Percentiles rank a stretch among this genome's conserved stretches.
phyloP scores from a whole-genome alignment of 2,797 vertebrate species.

The Mallotus villosus region DNA sequence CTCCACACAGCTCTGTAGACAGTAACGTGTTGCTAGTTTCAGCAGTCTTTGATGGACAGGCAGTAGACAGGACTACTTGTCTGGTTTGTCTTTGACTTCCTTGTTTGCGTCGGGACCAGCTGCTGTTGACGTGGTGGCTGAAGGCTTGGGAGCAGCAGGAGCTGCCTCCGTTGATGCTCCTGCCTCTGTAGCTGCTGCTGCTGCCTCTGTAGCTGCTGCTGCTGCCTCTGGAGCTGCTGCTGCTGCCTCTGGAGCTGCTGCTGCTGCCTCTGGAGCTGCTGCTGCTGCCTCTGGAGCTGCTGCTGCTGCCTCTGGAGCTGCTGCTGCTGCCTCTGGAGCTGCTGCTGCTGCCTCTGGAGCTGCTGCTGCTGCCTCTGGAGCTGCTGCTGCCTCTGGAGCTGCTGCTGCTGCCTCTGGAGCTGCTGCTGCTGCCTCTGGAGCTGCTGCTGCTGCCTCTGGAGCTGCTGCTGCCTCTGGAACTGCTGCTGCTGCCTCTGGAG shows the following conservation, averaged over 20 bases:
- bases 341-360: conserved; percentile 3
- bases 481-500: neutral
- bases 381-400: neutral
- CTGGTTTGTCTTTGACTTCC: conserved; percentile 11
- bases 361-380: neutral
- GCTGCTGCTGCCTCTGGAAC: neutral
- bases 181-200: neutral
- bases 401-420: conserved; percentile 14
- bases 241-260: conserved; percentile 4
- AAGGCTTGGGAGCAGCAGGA: neutral
- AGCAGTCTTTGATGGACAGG: too few species aligned
- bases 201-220: neutral
- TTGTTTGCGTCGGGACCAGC: neutral
- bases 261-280: too few species aligned
- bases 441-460: conserved; percentile 1
- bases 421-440: conserved; percentile 7
- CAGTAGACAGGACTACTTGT: conserved; percentile 29
- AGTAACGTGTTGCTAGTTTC: neutral
- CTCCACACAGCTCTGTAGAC: too few species aligned
- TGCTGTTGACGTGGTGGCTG: neutral
- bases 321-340: neutral
- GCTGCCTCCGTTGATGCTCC: neutral
- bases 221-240: neutral
- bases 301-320: neutral
- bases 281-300: conserved; percentile 5